Percentiles rank a stretch among this genome's conserved stretches.
These are phyloP conservation scores for Arrhamphus sclerolepis DNA, from an alignment of 2,797 vertebrate genomes.

Conservation along the genomic window DNA sequence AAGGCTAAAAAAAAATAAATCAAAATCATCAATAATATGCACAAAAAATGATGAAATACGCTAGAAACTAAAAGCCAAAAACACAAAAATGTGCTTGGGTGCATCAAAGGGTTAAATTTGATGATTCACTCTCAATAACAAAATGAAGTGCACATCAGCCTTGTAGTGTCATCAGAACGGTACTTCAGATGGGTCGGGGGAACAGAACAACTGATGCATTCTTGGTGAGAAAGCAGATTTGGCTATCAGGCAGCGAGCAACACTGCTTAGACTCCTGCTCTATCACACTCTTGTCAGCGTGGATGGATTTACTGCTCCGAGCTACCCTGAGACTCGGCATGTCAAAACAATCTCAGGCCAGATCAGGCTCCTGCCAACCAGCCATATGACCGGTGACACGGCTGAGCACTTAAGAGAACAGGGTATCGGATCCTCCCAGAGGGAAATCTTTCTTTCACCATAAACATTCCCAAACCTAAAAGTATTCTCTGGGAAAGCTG, in stretches of 20 bases:
- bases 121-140: no score
- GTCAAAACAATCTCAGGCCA: conserved; percentile 18
- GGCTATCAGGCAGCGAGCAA: conserved; percentile 2
- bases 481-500: conserved; percentile 27
- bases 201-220: no score
- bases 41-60: no score
- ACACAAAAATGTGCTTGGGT: no score
- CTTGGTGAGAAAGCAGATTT: conserved; percentile 15
- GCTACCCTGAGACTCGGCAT: conserved; percentile 26
- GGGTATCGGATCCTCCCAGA: conserved; percentile 11
- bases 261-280: conserved; percentile 15
- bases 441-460: conserved; percentile 24
- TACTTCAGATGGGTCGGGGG: no score
- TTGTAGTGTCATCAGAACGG: no score
- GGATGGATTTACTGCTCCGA: conserved; percentile 28
- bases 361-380: conserved; percentile 16
- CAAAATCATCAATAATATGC: no score
- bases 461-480: conserved; percentile 69
- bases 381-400: conserved; percentile 25
- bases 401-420: conserved; percentile 7
- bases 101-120: no score
- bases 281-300: conserved; percentile 27
- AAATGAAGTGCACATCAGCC: no score
- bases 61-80: no score
- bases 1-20: no score